A percentile compares a stretch with the other conserved stretches of the same genome.
phyloP scores from a whole-genome alignment of 2,113 vertebrate genomes.

The Castor canadensis region DNA sequence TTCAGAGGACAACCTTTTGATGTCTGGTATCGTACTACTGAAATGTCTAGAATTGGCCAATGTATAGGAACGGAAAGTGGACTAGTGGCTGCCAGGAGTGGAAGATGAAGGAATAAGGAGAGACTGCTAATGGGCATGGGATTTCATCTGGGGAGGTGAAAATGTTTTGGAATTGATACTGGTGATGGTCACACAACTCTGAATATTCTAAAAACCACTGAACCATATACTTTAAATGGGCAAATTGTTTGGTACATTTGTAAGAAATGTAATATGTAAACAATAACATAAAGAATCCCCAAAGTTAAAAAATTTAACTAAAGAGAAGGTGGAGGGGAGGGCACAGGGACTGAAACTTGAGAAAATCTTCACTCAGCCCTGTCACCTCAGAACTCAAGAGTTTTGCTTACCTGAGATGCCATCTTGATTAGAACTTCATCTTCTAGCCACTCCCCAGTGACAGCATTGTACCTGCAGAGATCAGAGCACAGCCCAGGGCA shows the following conservation, averaged over 20 bases:
- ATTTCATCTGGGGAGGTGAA: neutral
- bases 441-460: slow-evolving; percentile 93
- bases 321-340: neutral
- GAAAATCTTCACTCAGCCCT: neutral
- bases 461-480: slow-evolving; percentile 92
- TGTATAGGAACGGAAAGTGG: too few species aligned
- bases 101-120: neutral
- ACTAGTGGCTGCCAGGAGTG: neutral
- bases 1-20: neutral
- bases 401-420: slow-evolving; percentile 89
- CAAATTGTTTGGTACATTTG: neutral
- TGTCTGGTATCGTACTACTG: too few species aligned
- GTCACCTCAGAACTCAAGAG: accelerated
- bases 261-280: too few species aligned
- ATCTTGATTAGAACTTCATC: slow-evolving; percentile 97
- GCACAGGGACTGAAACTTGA: accelerated
- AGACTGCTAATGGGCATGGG: neutral
- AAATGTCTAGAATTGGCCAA: neutral
- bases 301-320: neutral
- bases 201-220: too few species aligned
- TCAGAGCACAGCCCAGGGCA: neutral
- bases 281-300: neutral
- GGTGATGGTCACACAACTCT: too few species aligned
- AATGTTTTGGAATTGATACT: too few species aligned
- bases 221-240: neutral